Percentiles rank a stretch among this genome's conserved stretches.
Evolutionary conservation across 2,888 invertebrate genomes (phyloP).

Genomic region (Drosophila longiperda): DNA sequence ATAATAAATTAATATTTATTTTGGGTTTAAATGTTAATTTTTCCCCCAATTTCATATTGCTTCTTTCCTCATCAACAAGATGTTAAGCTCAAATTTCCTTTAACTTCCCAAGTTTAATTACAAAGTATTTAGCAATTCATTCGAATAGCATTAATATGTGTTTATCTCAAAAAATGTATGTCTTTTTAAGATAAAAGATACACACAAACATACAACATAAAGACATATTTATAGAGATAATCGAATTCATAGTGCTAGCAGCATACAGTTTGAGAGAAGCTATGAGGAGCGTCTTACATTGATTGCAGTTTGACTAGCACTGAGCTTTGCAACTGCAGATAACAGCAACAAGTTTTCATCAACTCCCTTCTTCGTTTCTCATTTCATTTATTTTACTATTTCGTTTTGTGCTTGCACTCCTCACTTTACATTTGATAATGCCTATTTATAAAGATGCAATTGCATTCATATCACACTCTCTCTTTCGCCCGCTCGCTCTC

Average conservation of each 20-base stretch:
- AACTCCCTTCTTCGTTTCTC: slow-evolving; percentile 21
- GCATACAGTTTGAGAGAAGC: slow-evolving; percentile 6
- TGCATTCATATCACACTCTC: slow-evolving; percentile 18
- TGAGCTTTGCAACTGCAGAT: slow-evolving; percentile 20
- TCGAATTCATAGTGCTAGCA: slow-evolving; percentile 12
- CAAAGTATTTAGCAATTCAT: slow-evolving; percentile 31
- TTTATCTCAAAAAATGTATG: slow-evolving; percentile 26
- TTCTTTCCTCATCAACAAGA: neutral
- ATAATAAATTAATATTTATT: slow-evolving; percentile 9
- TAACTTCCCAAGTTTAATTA: neutral
- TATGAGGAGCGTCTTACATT: neutral
- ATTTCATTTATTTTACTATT: slow-evolving; percentile 34
- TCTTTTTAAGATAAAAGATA: slow-evolving; percentile 22
- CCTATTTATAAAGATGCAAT: slow-evolving; percentile 60
- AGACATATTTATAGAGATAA: slow-evolving; percentile 5
- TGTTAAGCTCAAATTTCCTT: neutral
- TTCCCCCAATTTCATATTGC: neutral
- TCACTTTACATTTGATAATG: slow-evolving; percentile 64
- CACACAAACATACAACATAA: slow-evolving; percentile 10
- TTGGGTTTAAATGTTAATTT: neutral
- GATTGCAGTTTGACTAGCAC: slow-evolving; percentile 8
- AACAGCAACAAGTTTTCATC: slow-evolving; percentile 19
- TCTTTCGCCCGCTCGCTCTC: slow-evolving; percentile 1
- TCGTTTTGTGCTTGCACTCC: slow-evolving; percentile 18
- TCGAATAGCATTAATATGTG: slow-evolving; percentile 7